A percentile compares a stretch with the other conserved stretches of the same genome.
These are phyloP conservation scores for Calameuta idolon DNA, from an alignment of 2,888 invertebrate genomes.

Conservation along the genomic window DNA sequence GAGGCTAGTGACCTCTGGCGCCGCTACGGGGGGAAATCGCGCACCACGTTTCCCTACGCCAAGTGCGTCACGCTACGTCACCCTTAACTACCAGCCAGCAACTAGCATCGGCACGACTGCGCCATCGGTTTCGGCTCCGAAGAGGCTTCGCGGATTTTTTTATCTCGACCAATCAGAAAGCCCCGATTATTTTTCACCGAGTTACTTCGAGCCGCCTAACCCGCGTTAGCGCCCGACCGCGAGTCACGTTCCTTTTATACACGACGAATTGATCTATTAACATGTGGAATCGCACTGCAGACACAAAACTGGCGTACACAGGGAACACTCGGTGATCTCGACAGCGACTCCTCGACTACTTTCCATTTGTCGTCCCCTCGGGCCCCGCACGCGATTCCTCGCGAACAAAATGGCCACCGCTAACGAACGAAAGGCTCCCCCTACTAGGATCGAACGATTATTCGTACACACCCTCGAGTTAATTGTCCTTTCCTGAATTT, in stretches of 20 bases:
- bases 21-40: neutral
- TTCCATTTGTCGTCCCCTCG: slow-evolving; percentile 29
- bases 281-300: neutral
- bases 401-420: slow-evolving; percentile 33
- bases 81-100: too few species aligned
- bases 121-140: neutral
- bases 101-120: neutral
- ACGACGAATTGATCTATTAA: too few species aligned
- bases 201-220: neutral
- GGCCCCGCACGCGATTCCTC: slow-evolving; percentile 31
- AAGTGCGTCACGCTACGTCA: too few species aligned
- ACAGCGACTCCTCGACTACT: slow-evolving; percentile 1
- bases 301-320: slow-evolving; percentile 2
- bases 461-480: neutral
- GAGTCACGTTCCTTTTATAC: neutral
- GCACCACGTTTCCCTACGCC: neutral
- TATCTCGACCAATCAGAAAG: slow-evolving; percentile 46
- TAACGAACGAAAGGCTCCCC: slow-evolving; percentile 5
- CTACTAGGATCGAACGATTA: neutral
- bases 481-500: neutral
- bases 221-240: neutral
- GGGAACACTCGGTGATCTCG: neutral
- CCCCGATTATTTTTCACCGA: slow-evolving; percentile 10
- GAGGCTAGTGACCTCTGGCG: slow-evolving; percentile 62
- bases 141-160: slow-evolving; percentile 52